A percentile compares a stretch with the other conserved stretches of the same genome.
Evolutionary conservation across 2,888 invertebrate species (phyloP).

Genomic region (Lymantria monacha): DNA sequence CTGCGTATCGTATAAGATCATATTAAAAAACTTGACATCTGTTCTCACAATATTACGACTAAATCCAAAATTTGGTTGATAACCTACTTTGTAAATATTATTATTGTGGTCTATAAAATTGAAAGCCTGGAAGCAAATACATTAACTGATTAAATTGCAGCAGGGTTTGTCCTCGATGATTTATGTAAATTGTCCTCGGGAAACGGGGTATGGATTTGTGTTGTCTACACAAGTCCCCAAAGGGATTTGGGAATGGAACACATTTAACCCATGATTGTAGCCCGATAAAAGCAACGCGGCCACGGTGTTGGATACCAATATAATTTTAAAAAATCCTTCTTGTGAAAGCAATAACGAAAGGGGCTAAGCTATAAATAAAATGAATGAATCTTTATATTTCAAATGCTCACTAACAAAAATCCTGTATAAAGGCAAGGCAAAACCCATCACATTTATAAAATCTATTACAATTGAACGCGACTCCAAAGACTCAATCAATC

Average conservation of each 20-base stretch:
- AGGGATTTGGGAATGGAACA: slow-evolving; percentile 34
- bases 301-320: not conserved
- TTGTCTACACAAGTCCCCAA: slow-evolving; percentile 30
- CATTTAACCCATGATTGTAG: slow-evolving; percentile 35
- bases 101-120: slow-evolving; percentile 59
- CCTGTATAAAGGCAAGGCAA: slow-evolving; percentile 34
- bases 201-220: slow-evolving; percentile 37
- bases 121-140: slow-evolving; percentile 54
- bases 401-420: slow-evolving; percentile 32
- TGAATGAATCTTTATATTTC: slow-evolving; percentile 27
- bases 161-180: slow-evolving; percentile 46
- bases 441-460: slow-evolving; percentile 45
- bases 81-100: slow-evolving; percentile 40
- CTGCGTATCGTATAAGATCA: no score
- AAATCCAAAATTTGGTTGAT: slow-evolving; percentile 21
- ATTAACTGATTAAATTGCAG: slow-evolving; percentile 73
- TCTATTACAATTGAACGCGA: slow-evolving; percentile 60
- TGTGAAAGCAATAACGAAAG: slow-evolving; percentile 9
- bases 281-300: slow-evolving; percentile 10
- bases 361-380: slow-evolving; percentile 14
- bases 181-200: slow-evolving; percentile 43
- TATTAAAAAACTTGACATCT: no score
- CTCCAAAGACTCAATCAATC: slow-evolving; percentile 67
- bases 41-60: not conserved
- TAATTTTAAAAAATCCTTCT: not conserved